phyloP scores from a whole-genome alignment of 2,113 vertebrate species.

The Sarotherodon lohbergeri region DNA sequence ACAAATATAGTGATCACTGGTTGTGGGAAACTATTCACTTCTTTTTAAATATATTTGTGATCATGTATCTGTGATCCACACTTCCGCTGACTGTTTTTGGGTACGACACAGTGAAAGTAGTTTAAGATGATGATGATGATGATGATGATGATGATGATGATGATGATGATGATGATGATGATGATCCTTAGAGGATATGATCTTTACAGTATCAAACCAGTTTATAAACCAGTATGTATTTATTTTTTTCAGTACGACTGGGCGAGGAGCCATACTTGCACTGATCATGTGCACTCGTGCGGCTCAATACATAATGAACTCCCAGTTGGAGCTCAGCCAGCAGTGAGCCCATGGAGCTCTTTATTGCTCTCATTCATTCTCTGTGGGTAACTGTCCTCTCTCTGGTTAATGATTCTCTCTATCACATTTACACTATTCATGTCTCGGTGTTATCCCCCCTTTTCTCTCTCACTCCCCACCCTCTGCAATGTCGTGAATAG shows the following conservation, averaged over 20 bases:
- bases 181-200: not conserved
- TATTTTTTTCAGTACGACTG: not conserved
- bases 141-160: not conserved
- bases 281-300: constrained; percentile 39
- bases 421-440: not conserved
- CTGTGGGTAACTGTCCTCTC: not conserved
- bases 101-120: not conserved
- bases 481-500: constrained; percentile 7
- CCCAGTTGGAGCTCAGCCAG: constrained; percentile 41
- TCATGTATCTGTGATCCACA: not conserved
- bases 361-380: constrained; percentile 4
- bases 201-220: accelerated
- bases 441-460: not conserved
- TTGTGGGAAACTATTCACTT: not conserved
- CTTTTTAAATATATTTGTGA: not conserved
- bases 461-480: not conserved
- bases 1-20: not conserved
- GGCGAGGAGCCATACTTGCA: constrained; percentile 22
- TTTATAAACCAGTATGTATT: not conserved
- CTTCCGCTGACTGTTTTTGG: not conserved
- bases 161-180: not conserved
- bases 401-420: not conserved
- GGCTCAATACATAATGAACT: constrained; percentile 52
- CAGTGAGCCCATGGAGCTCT: constrained; percentile 18
- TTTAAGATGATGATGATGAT: too few relatives aligned